Percentiles rank a stretch among this genome's conserved stretches.
Conservation (phyloP, 2,797 vertebrate species). For the Dromococcyx pavoninus region DNA sequence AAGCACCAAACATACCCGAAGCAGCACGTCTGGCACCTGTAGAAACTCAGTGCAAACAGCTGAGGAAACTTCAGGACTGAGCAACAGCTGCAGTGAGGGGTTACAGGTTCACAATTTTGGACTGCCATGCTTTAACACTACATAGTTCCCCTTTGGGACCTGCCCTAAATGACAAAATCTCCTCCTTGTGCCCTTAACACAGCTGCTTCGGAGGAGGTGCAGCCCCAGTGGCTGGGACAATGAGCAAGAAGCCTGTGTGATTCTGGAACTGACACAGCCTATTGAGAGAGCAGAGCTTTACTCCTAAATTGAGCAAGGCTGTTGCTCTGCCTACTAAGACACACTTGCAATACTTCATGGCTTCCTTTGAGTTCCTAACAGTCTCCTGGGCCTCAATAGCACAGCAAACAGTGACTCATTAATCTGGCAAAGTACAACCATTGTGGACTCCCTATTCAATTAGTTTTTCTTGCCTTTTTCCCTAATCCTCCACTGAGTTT, state of each 20-base stretch:
- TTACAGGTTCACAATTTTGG: slow-evolving; percentile 44
- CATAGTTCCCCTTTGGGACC: background rate
- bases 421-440: slow-evolving; percentile 38
- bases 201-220: slow-evolving; percentile 20
- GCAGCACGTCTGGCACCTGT: slow-evolving; percentile 25
- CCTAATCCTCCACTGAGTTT: background rate
- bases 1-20: background rate
- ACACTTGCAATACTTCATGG: slow-evolving; percentile 4
- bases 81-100: slow-evolving; percentile 35
- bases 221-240: background rate
- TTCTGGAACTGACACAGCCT: background rate
- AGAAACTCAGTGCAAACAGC: slow-evolving; percentile 48
- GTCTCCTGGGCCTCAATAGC: slow-evolving; percentile 35
- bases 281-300: background rate
- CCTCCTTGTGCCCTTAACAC: background rate
- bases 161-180: slow-evolving; percentile 47
- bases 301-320: slow-evolving; percentile 35
- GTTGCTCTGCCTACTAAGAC: background rate
- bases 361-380: slow-evolving; percentile 5
- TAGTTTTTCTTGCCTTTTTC: slow-evolving; percentile 28
- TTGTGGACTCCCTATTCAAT: slow-evolving; percentile 16
- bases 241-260: background rate
- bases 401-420: slow-evolving; percentile 62
- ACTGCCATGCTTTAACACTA: background rate
- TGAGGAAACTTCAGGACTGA: slow-evolving; percentile 32